Base-by-base conservation (phyloP, 2,888 invertebrate genomes). In the Eupithecia vulgata region DNA sequence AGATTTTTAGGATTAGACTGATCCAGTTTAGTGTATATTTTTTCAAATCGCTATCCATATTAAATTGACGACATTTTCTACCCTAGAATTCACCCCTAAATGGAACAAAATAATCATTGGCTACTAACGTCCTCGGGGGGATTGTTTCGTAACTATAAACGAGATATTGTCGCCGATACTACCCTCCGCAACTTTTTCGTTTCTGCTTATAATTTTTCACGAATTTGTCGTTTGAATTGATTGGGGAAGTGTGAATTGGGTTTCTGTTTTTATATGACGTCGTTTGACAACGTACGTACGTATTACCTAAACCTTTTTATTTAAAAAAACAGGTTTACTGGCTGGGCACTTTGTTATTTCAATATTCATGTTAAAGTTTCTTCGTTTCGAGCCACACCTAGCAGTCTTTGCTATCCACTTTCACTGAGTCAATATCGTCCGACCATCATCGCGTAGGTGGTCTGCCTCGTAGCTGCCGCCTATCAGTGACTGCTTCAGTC, bases 21-120 rank as follows among this genome's bases (percentile, higher is more conserved):
- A 57, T 25, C 13, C 12, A 57, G 13, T 25, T 1, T 8, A 34
- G 34, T 62, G 3, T 3, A 34, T 35, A 62, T 62, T 62, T 30
- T 35, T 35, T 64, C 3, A 37, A 37, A 37, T 12, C 61, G 21
- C 13, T 64, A 64, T 65, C 21, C 65, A 35, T 37, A 61, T 57
- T 52, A 57, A 64, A 25, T 30, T 64, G 45, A 17, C 42, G 48
- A 69, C 45, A 67, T 42, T 68, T 45, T 35, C 59, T 15, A 21
- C 57, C 34, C 68, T 81, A 84, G 82, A 90, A 90, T 90, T 84
- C 64, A 78, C 79, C 82, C 85, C 81, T 81, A 48, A 74, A 72
- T 78, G 82, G 84, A 83, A 85, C 89, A 89, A 91, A 93, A 93
- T 93, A 93, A 94, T 94, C 93, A 94, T 93, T 90, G 93, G 92